Base-by-base conservation (phyloP, 2,888 invertebrate species). In the Caenorhabditis becei region DNA sequence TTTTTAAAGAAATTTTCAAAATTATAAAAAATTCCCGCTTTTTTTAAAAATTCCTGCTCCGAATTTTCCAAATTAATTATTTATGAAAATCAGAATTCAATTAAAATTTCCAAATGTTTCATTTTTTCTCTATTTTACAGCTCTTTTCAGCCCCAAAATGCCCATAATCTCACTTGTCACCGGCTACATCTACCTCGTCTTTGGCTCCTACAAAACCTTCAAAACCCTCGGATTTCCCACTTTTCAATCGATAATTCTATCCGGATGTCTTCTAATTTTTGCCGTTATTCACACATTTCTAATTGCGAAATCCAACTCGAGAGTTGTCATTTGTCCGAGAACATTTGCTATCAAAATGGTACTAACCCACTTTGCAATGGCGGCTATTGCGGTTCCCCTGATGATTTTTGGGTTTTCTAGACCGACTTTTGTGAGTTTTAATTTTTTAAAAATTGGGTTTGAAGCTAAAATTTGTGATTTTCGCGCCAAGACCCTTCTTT, bases 261-360 rank as follows among this genome's bases (percentile, higher is more conserved):
- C 69, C 18, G 3, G 37, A 7, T n/a, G 47, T 28, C 61, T 70
- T 8, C 8, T 35, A 5, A 53, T 41, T n/a, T n/a, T 53, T 16
- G 8, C 41, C 7, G 3, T 1, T 0, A 37, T n/a, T 1, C 41
- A 53, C 11, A 23, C 53, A 0, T 11, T 23, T 2, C 24, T 18
- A 26, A 53, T 53, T 1, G 70, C 70, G 1, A 61, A 28, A 53
- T 10, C 61, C 7, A 41, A 35, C 2, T 37, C 41, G 5, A 26
- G 18, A 16, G 20, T 51, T 2, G 1, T 70, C 8, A 47, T 70
- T 61, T 70, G 70, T 20, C 70, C 70, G 14, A 37, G 26, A 20
- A 41, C 18, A 8, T 70, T 70, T 26, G 70, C 70, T 14, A 41
- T 70, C n/a, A 47, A 70, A 37, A 51, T 61, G 51, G 1, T 70